Evolutionary conservation across 2,113 vertebrate species (phyloP), one percentile per base, ranked within the genome.

Genomic region (Theropithecus gelada): DNA sequence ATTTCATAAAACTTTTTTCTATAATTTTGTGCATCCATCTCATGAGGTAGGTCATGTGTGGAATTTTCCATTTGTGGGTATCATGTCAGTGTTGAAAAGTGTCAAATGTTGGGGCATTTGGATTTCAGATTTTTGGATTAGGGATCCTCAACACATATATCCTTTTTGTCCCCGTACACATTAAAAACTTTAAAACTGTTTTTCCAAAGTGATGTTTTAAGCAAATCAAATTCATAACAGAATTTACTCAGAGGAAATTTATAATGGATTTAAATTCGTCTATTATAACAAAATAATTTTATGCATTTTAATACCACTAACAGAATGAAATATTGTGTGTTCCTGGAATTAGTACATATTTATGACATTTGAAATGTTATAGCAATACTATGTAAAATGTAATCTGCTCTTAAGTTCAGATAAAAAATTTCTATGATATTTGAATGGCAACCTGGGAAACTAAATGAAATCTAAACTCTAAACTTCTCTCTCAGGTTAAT

Each of bases 141-240:
- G 43, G 27, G 14, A 48, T 30, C 25, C 27, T 48, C 43, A 76
- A 76, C 43, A 18, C 27, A 17, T 30, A 75, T 75, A 43, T 30
- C 27, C 23, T 76, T 13, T 32, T 45, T 30, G 38, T 61, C 12
- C 61, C 61, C 11, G 1, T 30, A 64, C 61, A 64, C 61, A 64
- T 64, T 64, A 32, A 64, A 64, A 64, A 64, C 30, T 40, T 66
- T 3, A 9, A 23, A 94, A 82, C 78, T 50, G 4, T 25, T 12
- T 95, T 75, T 87, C 27, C 50, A 87, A 85, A 80, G 61, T 75
- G 32, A 90, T 23, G 12, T 16, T 95, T 90, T 70, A 87, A 97
- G 50, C 68, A 83, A 88, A 70, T 80, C 75, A 97, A 88, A 94
- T 64, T 9, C 1, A 72, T 59, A 13, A 68, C n/a, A 93, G 25